Percentiles rank a stretch among this genome's conserved stretches.
Evolutionary conservation across 2,888 invertebrate genomes (phyloP).

Genomic region (Tenodera sinensis): DNA sequence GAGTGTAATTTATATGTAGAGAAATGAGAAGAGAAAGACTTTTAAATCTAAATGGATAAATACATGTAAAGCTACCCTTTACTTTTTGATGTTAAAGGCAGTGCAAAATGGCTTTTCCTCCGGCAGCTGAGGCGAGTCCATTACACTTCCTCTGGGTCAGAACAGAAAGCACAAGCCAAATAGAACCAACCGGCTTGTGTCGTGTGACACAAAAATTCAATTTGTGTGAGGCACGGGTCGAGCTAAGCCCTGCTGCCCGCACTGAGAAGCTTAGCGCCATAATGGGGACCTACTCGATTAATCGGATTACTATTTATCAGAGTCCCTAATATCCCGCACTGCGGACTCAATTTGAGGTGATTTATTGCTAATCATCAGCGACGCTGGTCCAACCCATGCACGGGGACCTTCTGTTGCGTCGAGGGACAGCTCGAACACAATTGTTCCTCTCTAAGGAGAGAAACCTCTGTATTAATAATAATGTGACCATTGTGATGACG

Average conservation of each 20-base stretch:
- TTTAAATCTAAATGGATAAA: too few relatives aligned
- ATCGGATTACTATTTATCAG: conserved; percentile 31
- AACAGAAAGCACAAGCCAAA: not conserved
- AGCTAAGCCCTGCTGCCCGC: conserved; percentile 1
- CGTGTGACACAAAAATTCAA: conserved; percentile 27
- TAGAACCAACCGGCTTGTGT: not conserved
- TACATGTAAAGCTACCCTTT: not conserved
- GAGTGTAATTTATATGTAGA: too few relatives aligned
- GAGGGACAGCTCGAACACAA: not conserved
- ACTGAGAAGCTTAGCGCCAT: conserved; percentile 21
- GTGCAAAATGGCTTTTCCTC: not conserved
- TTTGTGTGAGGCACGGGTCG: conserved; percentile 23
- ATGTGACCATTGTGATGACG: not conserved
- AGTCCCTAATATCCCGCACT: conserved; percentile 25
- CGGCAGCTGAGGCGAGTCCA: not conserved
- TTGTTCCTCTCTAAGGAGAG: not conserved
- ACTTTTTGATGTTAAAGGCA: not conserved
- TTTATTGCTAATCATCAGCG: conserved; percentile 31
- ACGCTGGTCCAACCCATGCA: not conserved
- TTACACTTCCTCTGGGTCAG: not conserved
- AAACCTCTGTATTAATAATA: not conserved
- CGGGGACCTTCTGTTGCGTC: not conserved
- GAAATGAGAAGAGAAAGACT: too few relatives aligned
- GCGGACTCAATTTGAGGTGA: conserved; percentile 30
- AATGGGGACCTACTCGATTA: conserved; percentile 27